A percentile compares a stretch with the other conserved stretches of the same genome.
These are phyloP conservation scores for Ectropis crepuscularia DNA, from an alignment of 2,888 invertebrate species.

Conservation along the genomic window DNA sequence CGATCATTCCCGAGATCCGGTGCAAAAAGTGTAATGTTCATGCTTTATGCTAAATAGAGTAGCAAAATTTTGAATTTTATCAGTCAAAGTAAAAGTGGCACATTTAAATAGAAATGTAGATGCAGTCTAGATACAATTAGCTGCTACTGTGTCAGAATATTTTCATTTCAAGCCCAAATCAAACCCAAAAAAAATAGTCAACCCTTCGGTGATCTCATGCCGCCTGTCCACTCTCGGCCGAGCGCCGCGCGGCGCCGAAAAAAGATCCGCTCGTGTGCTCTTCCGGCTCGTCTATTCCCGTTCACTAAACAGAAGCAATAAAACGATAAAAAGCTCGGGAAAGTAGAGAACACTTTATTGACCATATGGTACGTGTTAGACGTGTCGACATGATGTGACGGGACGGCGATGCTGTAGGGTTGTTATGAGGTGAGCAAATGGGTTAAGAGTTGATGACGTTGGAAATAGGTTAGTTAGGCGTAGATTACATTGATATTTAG, in stretches of 20 bases:
- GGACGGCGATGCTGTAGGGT: constrained; percentile 26
- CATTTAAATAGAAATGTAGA: too few relatives aligned
- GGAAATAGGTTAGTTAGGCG: background rate
- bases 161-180: background rate
- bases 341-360: constrained; percentile 56
- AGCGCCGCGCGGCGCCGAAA: constrained; percentile 47
- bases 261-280: constrained; percentile 70
- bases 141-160: too few relatives aligned
- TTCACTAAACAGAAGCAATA: constrained; percentile 54
- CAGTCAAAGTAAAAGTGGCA: too few relatives aligned
- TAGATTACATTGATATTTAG: too few relatives aligned
- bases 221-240: constrained; percentile 32
- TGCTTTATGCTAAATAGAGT: too few relatives aligned
- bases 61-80: too few relatives aligned
- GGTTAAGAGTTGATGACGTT: constrained; percentile 7
- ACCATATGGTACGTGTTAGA: constrained; percentile 66
- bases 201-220: constrained; percentile 43
- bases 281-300: constrained; percentile 69
- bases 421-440: constrained; percentile 22
- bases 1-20: too few relatives aligned
- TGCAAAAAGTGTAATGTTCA: too few relatives aligned
- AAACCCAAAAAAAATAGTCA: constrained; percentile 36
- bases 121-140: too few relatives aligned
- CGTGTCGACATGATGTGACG: constrained; percentile 50
- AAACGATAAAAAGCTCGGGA: constrained; percentile 53